Base-by-base conservation (phyloP, 2,888 invertebrate species). In the Troilus luridus region DNA sequence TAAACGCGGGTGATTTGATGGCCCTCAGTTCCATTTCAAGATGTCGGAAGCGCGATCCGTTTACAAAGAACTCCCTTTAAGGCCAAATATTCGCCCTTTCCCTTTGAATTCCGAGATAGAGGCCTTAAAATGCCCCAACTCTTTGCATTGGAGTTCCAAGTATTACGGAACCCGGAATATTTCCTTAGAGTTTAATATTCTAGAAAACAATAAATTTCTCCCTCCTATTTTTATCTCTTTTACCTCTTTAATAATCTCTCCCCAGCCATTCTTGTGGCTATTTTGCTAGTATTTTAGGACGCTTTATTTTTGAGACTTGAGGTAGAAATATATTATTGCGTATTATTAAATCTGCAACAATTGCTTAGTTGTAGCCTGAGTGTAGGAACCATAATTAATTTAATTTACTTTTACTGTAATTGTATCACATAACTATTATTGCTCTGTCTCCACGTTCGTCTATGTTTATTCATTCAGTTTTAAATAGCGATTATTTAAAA, bases 101-200 rank as follows among this genome's bases (percentile, higher is more conserved):
- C 17, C 72, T 77, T 77, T 77, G 72, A 77, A 77, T 77, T 77
- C 72, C 72, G 72, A 77, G 72, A 77, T 77, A 77, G 27, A 41
- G 17, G 72, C 72, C 72, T 77, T 77, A 77, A 72, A 77, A 77
- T 77, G 72, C 72, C 72, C 72, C 27, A 41, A 19, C 14, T 12
- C 62, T 41, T 77, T 24, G 12, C 72, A 14, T 41, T 77, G 72
- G 72, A 77, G 27, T 77, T 77, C 41, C 72, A 77, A 77, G 72
- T 41, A 41, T 77, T 41, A 77, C 17, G 27, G 72, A 24, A 17
- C 41, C 17, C 41, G 7, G 41, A 77, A 77, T 77, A 77, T 77
- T 77, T 77, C 72, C 72, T 27, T 41, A 41, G 41, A 77, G 41
- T 77, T 77, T 77, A 77, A 77, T 77, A 77, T 77, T 77, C 72